phyloP scores from a whole-genome alignment of 2,797 vertebrate species.

The Gallinago nigripennis region DNA sequence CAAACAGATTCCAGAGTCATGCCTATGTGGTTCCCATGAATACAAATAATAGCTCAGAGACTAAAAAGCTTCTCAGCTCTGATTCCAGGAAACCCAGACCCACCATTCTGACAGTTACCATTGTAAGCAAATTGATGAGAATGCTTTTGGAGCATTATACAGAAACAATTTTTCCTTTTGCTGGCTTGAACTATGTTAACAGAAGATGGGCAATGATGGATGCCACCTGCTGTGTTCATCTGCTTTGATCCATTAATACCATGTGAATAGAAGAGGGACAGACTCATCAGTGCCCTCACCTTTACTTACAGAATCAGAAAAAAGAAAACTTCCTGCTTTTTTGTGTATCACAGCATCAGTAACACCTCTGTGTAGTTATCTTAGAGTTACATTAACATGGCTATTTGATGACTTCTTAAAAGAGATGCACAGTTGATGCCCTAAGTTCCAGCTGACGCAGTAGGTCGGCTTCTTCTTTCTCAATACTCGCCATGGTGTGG shows the following conservation, averaged over 20 bases:
- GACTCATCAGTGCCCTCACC: not conserved
- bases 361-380: not conserved
- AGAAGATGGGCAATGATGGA: not conserved
- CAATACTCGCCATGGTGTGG: not conserved
- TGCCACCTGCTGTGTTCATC: not conserved
- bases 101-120: not conserved
- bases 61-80: constrained; percentile 12
- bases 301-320: not conserved
- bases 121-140: not conserved
- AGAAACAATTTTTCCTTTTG: not conserved
- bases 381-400: not conserved
- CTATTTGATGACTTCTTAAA: not conserved
- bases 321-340: not conserved
- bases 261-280: not conserved
- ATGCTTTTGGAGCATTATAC: not conserved
- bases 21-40: not conserved
- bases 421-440: not conserved
- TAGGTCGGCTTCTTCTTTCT: not conserved
- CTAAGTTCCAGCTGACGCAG: not conserved
- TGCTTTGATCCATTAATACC: not conserved
- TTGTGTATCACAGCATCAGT: not conserved
- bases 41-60: constrained; percentile 1
- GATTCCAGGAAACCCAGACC: not conserved
- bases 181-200: not conserved
- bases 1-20: not conserved